Conservation (phyloP, 2,113 vertebrate species). For the Passerina amoena region DNA sequence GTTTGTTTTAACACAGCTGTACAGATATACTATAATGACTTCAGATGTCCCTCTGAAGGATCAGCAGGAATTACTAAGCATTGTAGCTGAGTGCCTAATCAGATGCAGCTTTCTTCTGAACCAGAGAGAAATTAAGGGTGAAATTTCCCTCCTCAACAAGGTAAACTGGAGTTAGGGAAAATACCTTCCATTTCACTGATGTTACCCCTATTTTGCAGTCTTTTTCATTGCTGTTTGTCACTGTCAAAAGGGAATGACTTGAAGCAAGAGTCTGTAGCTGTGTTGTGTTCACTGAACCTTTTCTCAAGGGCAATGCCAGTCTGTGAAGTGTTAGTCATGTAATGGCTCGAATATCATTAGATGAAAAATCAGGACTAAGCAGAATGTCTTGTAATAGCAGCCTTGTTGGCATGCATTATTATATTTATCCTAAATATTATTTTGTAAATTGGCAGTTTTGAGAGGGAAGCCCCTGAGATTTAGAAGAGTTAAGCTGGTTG, state of each 20-base stretch:
- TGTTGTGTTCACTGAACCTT: background rate
- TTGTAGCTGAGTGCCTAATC: background rate
- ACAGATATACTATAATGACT: slow-evolving; percentile 47
- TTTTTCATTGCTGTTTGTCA: background rate
- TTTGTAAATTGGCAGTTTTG: background rate
- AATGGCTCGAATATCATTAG: background rate
- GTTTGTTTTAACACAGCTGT: slow-evolving; percentile 67
- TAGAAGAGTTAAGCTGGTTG: background rate
- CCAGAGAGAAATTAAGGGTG: background rate
- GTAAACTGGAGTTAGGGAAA: background rate
- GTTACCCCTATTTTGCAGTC: background rate
- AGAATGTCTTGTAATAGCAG: background rate
- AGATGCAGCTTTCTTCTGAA: background rate
- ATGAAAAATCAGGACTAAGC: background rate
- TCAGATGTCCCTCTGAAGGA: slow-evolving; percentile 38
- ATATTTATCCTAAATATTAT: background rate
- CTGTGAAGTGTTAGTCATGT: background rate
- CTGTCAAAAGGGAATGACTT: background rate
- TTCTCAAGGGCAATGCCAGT: background rate
- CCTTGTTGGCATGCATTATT: background rate
- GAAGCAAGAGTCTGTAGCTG: background rate
- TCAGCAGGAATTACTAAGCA: slow-evolving; percentile 1
- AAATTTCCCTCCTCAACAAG: background rate
- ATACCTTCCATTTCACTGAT: background rate
- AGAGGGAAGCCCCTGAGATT: background rate